Percentiles rank a stretch among this genome's conserved stretches.
These are phyloP conservation scores for Corythornis cristatus DNA, from an alignment of 2,113 vertebrate genomes.

Conservation along the genomic window DNA sequence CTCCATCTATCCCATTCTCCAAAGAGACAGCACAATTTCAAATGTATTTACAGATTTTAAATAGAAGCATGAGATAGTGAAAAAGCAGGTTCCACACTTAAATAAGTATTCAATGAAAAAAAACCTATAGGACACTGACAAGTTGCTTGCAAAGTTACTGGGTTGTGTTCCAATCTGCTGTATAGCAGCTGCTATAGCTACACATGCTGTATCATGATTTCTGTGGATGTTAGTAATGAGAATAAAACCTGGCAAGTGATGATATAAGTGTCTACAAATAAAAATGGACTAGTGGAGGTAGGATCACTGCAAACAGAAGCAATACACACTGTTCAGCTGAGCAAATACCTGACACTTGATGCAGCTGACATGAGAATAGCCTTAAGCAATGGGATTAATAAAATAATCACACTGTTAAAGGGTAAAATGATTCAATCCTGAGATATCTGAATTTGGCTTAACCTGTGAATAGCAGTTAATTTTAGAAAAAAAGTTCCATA, in stretches of 20 bases:
- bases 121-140: not conserved
- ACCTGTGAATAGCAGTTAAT: not conserved
- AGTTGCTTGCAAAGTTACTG: not conserved
- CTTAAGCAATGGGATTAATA: slow-evolving; percentile 37
- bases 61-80: not conserved
- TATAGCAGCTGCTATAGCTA: slow-evolving; percentile 3
- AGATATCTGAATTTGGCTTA: not conserved
- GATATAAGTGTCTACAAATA: slow-evolving; percentile 22
- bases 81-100: not conserved
- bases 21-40: not conserved
- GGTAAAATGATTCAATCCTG: not conserved
- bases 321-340: slow-evolving; percentile 57
- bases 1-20: not conserved
- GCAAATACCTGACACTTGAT: slow-evolving; percentile 43
- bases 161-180: not conserved
- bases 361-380: not conserved
- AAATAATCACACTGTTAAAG: not conserved
- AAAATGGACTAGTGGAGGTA: not conserved
- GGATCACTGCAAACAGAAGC: slow-evolving; percentile 8
- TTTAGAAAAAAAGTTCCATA: not conserved
- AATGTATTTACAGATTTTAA: not conserved
- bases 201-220: not conserved
- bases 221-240: not conserved
- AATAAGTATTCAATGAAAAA: not conserved
- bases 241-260: not conserved